These are phyloP conservation scores for Listrodromus nycthemerus DNA, from an alignment of 2,888 invertebrate genomes.

Conservation along the genomic window DNA sequence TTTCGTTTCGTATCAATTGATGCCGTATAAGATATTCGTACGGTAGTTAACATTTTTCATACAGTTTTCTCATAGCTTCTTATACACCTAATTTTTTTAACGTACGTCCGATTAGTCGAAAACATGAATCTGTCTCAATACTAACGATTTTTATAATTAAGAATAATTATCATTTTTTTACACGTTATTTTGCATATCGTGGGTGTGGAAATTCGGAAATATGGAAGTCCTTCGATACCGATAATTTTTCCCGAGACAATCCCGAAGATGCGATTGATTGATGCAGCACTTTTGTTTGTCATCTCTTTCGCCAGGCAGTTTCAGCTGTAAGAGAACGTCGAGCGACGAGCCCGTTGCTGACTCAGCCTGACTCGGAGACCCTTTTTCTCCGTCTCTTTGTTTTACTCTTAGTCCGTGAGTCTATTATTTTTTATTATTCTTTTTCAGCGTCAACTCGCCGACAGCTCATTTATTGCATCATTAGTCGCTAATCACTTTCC, in stretches of 20 bases:
- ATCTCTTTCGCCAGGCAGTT: neutral
- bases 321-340: conserved; percentile 21
- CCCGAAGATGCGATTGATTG: neutral
- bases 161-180: neutral
- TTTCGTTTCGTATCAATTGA: neutral
- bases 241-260: neutral
- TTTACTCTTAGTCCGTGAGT: conserved; percentile 28
- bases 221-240: neutral
- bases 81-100: neutral
- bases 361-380: conserved; percentile 10
- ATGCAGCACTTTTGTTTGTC: neutral
- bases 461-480: conserved; percentile 40
- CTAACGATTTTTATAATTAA: neutral
- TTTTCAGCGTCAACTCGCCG: conserved; percentile 1
- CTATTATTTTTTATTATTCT: conserved; percentile 11
- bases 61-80: neutral
- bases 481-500: conserved; percentile 34
- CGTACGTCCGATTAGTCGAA: too few species aligned
- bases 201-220: neutral
- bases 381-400: conserved; percentile 16
- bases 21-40: neutral
- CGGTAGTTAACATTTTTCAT: neutral
- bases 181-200: neutral
- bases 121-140: too few species aligned
- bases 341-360: conserved; percentile 30